phyloP scores from a whole-genome alignment of 2,888 invertebrate species.

The Beris morrisii region DNA sequence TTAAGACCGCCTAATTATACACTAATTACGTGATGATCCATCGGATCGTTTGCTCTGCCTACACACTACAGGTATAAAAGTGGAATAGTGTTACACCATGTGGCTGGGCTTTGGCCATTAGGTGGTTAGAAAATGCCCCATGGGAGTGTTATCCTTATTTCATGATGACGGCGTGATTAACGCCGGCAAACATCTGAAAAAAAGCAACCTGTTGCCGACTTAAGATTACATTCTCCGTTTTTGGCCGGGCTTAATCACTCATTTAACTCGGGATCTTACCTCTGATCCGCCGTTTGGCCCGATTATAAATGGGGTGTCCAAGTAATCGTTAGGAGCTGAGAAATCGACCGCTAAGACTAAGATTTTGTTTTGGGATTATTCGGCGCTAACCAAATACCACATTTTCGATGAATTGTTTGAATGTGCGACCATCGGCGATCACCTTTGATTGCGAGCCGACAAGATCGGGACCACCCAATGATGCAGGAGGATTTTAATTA shows the following conservation, averaged over 20 bases:
- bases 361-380: conserved; percentile 16
- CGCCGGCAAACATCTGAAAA: conserved; percentile 23
- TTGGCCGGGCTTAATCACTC: conserved; percentile 26
- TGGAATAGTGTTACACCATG: conserved; percentile 1
- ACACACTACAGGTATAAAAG: not conserved
- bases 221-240: conserved; percentile 10
- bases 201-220: conserved; percentile 22
- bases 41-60: conserved; percentile 20
- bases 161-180: conserved; percentile 29
- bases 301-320: conserved; percentile 27
- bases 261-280: conserved; percentile 10
- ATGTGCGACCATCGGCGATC: not conserved
- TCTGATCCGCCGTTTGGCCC: not conserved
- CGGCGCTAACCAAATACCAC: conserved; percentile 25
- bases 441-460: conserved; percentile 12
- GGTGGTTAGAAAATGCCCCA: conserved; percentile 11
- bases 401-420: too few relatives aligned
- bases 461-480: not conserved
- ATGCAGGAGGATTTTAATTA: conserved; percentile 1
- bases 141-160: conserved; percentile 27
- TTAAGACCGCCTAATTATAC: conserved; percentile 28
- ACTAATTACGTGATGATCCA: conserved; percentile 26
- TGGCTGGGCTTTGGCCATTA: conserved; percentile 9
- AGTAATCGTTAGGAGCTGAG: conserved; percentile 26
- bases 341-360: conserved; percentile 12